These are phyloP conservation scores for Scaptomyza polygonia DNA, from an alignment of 2,888 invertebrate genomes.

Conservation along the genomic window DNA sequence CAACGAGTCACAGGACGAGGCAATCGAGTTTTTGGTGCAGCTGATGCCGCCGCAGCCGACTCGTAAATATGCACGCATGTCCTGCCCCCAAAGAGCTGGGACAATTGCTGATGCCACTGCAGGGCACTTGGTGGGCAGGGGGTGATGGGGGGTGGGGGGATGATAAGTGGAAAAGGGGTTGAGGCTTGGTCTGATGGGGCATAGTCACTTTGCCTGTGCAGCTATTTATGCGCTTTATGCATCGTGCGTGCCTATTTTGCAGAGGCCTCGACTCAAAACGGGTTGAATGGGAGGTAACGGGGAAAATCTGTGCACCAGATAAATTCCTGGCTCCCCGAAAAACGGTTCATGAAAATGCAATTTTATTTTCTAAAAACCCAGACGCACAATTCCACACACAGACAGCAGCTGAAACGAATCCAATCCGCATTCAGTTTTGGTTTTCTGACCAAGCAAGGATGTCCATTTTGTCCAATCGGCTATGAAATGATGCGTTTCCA, in stretches of 20 bases:
- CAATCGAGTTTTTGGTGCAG: conserved; percentile 80
- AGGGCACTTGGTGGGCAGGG: too few relatives aligned
- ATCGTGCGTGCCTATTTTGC: conserved; percentile 67
- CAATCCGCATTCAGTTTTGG: conserved; percentile 47
- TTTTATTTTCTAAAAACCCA: conserved; percentile 81
- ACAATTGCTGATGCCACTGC: conserved; percentile 52
- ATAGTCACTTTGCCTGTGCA: conserved; percentile 50
- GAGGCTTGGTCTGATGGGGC: not conserved
- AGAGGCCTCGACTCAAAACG: conserved; percentile 2
- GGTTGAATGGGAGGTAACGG: not conserved
- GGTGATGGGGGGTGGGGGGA: not conserved
- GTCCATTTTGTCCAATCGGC: conserved; percentile 72
- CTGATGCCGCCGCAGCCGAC: conserved; percentile 77
- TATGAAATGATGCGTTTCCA: conserved; percentile 73
- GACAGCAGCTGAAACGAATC: conserved; percentile 37
- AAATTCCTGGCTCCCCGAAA: conserved; percentile 71
- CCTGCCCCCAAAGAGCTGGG: conserved; percentile 58
- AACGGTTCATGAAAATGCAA: conserved; percentile 84
- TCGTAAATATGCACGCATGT: conserved; percentile 81
- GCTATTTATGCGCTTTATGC: conserved; percentile 80
- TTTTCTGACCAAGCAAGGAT: conserved; percentile 51
- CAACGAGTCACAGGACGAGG: conserved; percentile 37
- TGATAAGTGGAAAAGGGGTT: conserved; percentile 3
- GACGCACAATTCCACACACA: conserved; percentile 53
- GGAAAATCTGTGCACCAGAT: conserved; percentile 79